Conservation (phyloP, 2,888 invertebrate genomes). For the Uropetala carovei region DNA sequence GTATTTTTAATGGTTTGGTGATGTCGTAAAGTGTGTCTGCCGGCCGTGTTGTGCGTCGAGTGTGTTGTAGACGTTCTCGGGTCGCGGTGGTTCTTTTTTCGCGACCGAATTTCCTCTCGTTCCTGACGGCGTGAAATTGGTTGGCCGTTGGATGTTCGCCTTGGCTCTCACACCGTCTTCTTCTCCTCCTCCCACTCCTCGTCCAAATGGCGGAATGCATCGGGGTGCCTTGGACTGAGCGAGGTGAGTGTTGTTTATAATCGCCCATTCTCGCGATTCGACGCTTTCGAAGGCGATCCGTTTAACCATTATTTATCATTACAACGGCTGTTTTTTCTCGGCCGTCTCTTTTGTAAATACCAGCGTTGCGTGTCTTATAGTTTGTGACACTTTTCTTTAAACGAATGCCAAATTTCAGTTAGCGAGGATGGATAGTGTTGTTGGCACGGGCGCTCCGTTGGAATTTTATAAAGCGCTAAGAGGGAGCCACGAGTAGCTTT, state of each 20-base stretch:
- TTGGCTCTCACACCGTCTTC: constrained; percentile 26
- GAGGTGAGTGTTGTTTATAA: constrained; percentile 9
- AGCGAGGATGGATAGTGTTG: not conserved
- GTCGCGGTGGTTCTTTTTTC: constrained; percentile 22
- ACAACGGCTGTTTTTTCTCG: not conserved
- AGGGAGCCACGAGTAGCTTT: not conserved
- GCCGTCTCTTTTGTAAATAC: not conserved
- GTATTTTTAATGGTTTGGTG: constrained; percentile 24
- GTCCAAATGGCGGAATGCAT: constrained; percentile 64
- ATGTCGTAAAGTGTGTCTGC: constrained; percentile 11
- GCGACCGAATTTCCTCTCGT: not conserved
- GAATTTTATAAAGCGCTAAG: constrained; percentile 1
- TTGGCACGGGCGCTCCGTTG: not conserved
- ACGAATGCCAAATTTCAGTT: not conserved
- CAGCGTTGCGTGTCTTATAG: too few relatives aligned
- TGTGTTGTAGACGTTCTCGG: not conserved
- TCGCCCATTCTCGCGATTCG: not conserved
- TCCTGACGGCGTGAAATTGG: constrained; percentile 33
- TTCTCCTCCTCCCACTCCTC: constrained; percentile 50
- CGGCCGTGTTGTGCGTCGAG: not conserved
- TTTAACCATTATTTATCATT: not conserved
- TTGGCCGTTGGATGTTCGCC: constrained; percentile 62
- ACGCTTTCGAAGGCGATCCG: not conserved
- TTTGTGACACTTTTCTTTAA: not conserved
- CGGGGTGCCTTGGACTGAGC: constrained; percentile 62